Evolutionary conservation across 2,888 invertebrate species (phyloP).

Genomic region (Lordiphosa fenestrarum): DNA sequence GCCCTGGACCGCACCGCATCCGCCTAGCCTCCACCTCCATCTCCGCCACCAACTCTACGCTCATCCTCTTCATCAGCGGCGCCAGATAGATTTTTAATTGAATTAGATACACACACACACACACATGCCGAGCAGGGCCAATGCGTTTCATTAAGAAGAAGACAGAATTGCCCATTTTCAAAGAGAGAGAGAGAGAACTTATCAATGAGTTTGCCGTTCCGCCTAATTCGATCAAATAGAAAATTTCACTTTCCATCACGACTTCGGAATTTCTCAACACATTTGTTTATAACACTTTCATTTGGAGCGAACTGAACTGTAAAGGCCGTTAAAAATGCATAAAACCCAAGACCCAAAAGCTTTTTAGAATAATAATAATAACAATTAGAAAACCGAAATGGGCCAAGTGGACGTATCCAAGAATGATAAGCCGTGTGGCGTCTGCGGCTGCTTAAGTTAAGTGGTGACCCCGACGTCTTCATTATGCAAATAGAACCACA

Average conservation of each 20-base stretch:
- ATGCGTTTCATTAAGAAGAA: too few species aligned
- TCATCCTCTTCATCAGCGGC: slow-evolving; percentile 8
- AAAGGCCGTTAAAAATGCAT: slow-evolving; percentile 46
- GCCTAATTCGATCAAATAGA: slow-evolving; percentile 12
- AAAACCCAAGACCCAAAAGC: slow-evolving; percentile 33
- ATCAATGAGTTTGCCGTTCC: slow-evolving; percentile 32
- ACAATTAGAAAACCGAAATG: slow-evolving; percentile 13
- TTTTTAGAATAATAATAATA: slow-evolving; percentile 26
- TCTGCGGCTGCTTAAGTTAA: slow-evolving; percentile 33
- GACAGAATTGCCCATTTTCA: slow-evolving; percentile 1
- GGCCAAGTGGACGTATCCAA: too few species aligned
- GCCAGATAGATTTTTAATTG: slow-evolving; percentile 38
- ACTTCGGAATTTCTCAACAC: slow-evolving; percentile 49
- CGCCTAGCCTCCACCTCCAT: background rate
- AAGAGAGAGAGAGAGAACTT: slow-evolving; percentile 23
- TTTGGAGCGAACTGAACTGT: slow-evolving; percentile 24
- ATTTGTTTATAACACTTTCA: slow-evolving; percentile 63
- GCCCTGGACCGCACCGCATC: background rate
- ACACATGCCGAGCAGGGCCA: too few species aligned
- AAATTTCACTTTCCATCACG: slow-evolving; percentile 65
- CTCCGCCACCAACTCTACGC: background rate
- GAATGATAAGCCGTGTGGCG: slow-evolving; percentile 21
- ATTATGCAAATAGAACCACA: slow-evolving; percentile 50
- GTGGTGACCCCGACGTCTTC: slow-evolving; percentile 59
- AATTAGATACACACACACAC: slow-evolving; percentile 34